These are phyloP conservation scores for Hydrochoerus hydrochaeris DNA, from an alignment of 2,113 vertebrate genomes.

Conservation along the genomic window DNA sequence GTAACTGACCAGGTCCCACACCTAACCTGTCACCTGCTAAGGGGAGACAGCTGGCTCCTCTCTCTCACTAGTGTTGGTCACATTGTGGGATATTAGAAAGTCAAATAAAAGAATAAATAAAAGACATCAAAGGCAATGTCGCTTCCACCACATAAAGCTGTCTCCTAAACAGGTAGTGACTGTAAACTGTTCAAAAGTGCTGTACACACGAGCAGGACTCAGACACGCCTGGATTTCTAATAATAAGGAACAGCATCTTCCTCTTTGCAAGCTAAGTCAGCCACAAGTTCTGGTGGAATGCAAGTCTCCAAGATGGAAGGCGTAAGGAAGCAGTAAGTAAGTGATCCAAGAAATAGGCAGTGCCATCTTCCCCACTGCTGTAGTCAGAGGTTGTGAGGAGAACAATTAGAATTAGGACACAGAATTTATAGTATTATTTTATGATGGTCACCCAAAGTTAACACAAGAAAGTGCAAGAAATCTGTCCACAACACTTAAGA, in stretches of 20 bases:
- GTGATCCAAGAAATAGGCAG: background rate
- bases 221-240: background rate
- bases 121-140: background rate
- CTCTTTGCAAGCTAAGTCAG: background rate
- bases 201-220: background rate
- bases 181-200: background rate
- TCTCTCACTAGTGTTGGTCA: fast-evolving
- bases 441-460: too few relatives aligned
- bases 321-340: background rate
- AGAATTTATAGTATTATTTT: too few relatives aligned
- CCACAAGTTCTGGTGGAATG: background rate
- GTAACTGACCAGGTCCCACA: background rate
- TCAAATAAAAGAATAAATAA: too few relatives aligned
- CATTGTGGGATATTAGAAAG: background rate
- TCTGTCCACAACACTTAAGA: too few relatives aligned
- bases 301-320: too few relatives aligned
- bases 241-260: background rate
- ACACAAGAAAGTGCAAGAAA: too few relatives aligned
- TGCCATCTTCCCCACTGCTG: background rate
- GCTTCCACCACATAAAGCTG: background rate
- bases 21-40: fast-evolving
- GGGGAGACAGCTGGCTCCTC: background rate
- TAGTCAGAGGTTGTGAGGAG: too few relatives aligned
- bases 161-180: background rate
- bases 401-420: too few relatives aligned